These are phyloP conservation scores for Brachypteracias leptosomus DNA, from an alignment of 2,113 vertebrate genomes.

Conservation along the genomic window DNA sequence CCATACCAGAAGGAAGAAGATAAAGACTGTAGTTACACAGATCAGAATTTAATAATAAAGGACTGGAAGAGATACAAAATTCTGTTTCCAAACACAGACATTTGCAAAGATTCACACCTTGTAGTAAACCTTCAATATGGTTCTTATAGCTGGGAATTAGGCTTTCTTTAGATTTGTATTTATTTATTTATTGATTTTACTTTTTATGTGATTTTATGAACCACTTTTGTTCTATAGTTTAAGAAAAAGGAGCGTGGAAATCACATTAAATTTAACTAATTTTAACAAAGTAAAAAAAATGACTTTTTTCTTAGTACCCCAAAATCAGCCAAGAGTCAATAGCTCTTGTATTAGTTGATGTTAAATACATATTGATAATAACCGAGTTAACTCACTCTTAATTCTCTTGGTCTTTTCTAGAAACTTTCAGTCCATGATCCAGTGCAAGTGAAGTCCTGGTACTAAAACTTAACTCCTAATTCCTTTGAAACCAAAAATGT, in stretches of 20 bases:
- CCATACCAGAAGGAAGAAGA: background rate
- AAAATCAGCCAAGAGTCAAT: background rate
- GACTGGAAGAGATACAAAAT: background rate
- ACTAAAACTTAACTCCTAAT: background rate
- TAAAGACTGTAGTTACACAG: background rate
- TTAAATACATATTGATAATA: background rate
- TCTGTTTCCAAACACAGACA: background rate
- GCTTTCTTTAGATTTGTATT: background rate
- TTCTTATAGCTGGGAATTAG: background rate
- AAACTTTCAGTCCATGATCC: background rate
- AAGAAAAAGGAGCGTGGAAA: background rate
- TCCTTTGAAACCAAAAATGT: background rate
- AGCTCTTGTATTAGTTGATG: rapidly evolving
- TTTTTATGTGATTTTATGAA: background rate
- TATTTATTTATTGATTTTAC: background rate
- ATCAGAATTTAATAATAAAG: background rate
- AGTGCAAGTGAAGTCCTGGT: background rate
- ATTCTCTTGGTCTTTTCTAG: background rate
- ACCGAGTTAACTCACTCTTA: background rate
- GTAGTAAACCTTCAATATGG: background rate
- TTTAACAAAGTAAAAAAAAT: background rate
- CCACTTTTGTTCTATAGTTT: background rate
- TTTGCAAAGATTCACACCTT: background rate
- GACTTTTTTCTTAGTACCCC: background rate
- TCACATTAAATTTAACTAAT: background rate